phyloP scores from a whole-genome alignment of 2,888 invertebrate species.

The Leptinotarsa peninsularis region DNA sequence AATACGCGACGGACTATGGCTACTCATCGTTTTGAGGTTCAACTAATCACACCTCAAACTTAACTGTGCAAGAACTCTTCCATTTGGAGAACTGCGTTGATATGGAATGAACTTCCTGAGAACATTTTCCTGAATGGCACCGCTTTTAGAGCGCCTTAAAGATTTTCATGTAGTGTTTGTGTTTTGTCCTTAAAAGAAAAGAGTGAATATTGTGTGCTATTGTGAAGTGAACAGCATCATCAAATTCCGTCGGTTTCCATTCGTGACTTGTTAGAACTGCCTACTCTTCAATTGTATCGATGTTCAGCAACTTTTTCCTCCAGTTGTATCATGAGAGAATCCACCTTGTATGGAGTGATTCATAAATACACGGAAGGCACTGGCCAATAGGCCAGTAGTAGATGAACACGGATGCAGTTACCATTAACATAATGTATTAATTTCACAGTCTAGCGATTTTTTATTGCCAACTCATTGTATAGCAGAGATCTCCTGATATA shows the following conservation, averaged over 20 bases:
- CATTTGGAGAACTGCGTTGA: too few relatives aligned
- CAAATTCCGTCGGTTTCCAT: neutral
- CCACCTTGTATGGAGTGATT: neutral
- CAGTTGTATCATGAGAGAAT: neutral
- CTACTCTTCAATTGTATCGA: neutral
- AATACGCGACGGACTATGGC: too few relatives aligned
- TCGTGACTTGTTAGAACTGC: neutral
- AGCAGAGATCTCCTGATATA: constrained; percentile 21
- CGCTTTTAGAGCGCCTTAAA: too few relatives aligned
- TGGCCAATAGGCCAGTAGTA: neutral
- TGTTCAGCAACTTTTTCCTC: neutral
- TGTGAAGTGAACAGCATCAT: too few relatives aligned
- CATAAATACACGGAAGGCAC: constrained; percentile 8
- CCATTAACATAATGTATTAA: constrained; percentile 17
- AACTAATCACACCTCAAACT: too few relatives aligned
- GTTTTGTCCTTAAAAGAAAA: too few relatives aligned
- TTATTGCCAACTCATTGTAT: constrained; percentile 23
- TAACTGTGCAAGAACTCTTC: too few relatives aligned
- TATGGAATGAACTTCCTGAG: too few relatives aligned
- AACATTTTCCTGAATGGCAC: too few relatives aligned
- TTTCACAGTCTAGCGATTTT: constrained; percentile 31
- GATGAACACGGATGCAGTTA: constrained; percentile 17
- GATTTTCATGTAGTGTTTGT: too few relatives aligned
- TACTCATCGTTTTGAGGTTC: too few relatives aligned
- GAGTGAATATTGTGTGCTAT: too few relatives aligned